Percentiles rank a stretch among this genome's conserved stretches.
These are phyloP conservation scores for Batillaria attramentaria DNA, from an alignment of 1,140 invertebrate species.

Conservation along the genomic window DNA sequence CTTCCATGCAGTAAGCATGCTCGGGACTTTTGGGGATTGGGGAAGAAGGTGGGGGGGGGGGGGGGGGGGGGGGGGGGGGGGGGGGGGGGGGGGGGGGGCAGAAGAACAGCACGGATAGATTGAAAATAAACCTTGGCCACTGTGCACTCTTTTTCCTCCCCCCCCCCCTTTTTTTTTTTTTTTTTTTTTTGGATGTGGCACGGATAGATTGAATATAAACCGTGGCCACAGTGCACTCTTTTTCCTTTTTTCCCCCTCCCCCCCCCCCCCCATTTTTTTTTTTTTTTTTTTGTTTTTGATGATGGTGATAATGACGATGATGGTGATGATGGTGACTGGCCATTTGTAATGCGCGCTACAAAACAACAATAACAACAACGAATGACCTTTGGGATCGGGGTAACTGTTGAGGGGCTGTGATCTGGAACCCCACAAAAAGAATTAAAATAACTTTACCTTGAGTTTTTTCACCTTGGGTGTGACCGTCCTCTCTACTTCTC, in stretches of 20 bases:
- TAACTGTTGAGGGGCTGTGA: background rate
- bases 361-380: no score
- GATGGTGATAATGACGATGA: background rate
- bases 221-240: no score
- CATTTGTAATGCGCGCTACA: no score
- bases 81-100: no score
- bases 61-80: no score
- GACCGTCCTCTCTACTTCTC: background rate
- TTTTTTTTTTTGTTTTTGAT: background rate
- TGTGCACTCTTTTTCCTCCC: no score
- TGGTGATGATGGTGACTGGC: background rate
- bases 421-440: background rate
- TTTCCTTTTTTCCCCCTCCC: no score
- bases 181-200: background rate
- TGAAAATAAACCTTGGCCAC: background rate
- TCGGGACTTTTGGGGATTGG: no score
- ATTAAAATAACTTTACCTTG: background rate
- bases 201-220: background rate
- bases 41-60: no score
- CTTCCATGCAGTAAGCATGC: no score
- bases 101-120: background rate
- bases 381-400: background rate
- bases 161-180: no score
- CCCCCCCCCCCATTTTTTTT: no score
- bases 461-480: background rate